A percentile compares a stretch with the other conserved stretches of the same genome.
phyloP scores from a whole-genome alignment of 2,797 vertebrate genomes.

The Lophius americanus region DNA sequence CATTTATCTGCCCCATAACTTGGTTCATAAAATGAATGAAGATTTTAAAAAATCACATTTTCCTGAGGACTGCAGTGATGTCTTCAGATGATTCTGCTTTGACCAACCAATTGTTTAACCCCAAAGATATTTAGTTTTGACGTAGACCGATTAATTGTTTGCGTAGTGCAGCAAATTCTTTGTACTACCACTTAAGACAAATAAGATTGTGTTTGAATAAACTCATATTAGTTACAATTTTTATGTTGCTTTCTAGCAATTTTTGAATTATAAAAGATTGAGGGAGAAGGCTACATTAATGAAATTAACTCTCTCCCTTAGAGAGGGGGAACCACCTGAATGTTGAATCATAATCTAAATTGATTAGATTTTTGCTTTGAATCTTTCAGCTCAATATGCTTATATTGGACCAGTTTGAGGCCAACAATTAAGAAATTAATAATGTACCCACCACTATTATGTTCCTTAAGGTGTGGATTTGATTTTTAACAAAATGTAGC shows the following conservation, averaged over 20 bases:
- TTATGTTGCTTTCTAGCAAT: too few species aligned
- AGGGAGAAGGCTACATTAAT: neutral
- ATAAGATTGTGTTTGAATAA: too few species aligned
- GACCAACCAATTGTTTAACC: too few species aligned
- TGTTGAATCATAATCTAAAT: constrained; percentile 1
- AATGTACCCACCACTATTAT: too few species aligned
- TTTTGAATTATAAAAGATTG: neutral
- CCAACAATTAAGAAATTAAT: neutral
- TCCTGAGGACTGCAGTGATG: neutral
- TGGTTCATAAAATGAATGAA: neutral
- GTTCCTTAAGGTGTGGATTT: neutral
- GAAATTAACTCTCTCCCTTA: neutral
- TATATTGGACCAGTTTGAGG: neutral
- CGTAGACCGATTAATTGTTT: neutral
- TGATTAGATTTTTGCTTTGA: neutral
- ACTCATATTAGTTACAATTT: too few species aligned
- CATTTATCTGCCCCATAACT: neutral
- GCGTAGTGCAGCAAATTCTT: too few species aligned
- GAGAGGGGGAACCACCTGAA: neutral
- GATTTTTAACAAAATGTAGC: too few species aligned
- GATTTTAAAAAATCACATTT: neutral
- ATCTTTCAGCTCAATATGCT: neutral
- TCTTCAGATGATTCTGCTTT: neutral
- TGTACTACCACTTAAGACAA: neutral
- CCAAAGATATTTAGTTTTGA: neutral